Percentiles rank a stretch among this genome's conserved stretches.
These are phyloP conservation scores for Taurulus bubalis DNA, from an alignment of 2,113 vertebrate genomes.

Conservation along the genomic window DNA sequence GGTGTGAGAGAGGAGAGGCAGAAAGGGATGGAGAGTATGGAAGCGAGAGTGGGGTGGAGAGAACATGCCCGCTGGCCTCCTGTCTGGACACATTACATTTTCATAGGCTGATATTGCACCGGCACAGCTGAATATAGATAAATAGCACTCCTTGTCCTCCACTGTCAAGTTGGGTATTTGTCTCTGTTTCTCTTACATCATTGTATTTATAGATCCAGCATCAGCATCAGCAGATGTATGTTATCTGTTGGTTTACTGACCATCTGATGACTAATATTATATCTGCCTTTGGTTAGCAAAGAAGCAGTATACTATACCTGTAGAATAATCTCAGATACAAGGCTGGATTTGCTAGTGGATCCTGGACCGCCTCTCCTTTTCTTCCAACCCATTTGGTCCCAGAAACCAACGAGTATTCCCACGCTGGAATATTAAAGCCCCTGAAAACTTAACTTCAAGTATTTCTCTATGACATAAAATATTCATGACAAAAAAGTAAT, in stretches of 20 bases:
- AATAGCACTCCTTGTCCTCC: constrained; percentile 60
- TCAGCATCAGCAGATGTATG: constrained; percentile 27
- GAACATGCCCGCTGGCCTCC: constrained; percentile 73
- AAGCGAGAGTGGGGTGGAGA: constrained; percentile 50
- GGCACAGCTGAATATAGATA: constrained; percentile 62
- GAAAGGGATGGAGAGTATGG: constrained; percentile 31
- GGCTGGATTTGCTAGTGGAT: not conserved
- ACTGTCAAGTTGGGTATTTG: constrained; percentile 63
- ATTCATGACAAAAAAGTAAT: not conserved
- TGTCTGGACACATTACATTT: constrained; percentile 79
- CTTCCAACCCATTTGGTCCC: not conserved
- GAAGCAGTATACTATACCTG: constrained; percentile 28
- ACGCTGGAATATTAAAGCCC: not conserved
- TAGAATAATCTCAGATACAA: constrained; percentile 22
- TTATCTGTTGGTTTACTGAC: constrained; percentile 28
- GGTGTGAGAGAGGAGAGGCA: constrained; percentile 17
- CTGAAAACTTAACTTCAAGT: not conserved
- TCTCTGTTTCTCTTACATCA: constrained; percentile 55
- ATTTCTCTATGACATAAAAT: not conserved
- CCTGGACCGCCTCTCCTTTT: not conserved
- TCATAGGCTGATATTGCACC: constrained; percentile 51
- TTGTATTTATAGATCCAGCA: constrained; percentile 46
- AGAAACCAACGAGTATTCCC: not conserved
- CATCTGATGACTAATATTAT: constrained; percentile 43
- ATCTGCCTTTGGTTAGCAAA: constrained; percentile 38